Evolutionary conservation across 2,113 vertebrate species (phyloP).

Genomic region (Marcusenius ussheri): DNA sequence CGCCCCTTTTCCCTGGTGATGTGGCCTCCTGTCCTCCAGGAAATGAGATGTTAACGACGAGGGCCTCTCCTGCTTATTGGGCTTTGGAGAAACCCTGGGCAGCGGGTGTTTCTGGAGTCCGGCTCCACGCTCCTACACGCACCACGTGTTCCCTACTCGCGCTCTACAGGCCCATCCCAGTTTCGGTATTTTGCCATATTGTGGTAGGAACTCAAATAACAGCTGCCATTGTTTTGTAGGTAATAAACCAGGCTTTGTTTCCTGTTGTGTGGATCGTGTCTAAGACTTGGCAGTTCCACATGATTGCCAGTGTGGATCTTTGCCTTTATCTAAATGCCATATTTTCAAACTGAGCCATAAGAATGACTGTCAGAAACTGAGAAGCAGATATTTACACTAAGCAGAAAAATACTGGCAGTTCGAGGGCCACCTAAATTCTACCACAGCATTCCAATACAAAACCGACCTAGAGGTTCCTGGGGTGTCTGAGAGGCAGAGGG

Average conservation of each 20-base stretch:
- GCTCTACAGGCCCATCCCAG: neutral
- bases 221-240: neutral
- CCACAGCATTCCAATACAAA: neutral
- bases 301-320: neutral
- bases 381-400: neutral
- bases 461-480: neutral
- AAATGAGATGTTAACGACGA: constrained; percentile 24
- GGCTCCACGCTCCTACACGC: neutral
- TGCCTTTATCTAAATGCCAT: neutral
- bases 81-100: neutral
- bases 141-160: neutral
- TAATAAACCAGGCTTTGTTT: neutral
- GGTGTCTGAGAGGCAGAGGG: neutral
- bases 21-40: constrained; percentile 15
- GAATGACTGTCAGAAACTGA: neutral
- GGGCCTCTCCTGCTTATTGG: neutral
- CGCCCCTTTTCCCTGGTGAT: neutral
- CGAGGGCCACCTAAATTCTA: neutral
- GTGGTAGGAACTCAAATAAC: neutral
- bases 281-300: neutral
- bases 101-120: neutral
- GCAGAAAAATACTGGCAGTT: neutral
- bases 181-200: neutral
- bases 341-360: neutral
- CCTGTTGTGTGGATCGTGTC: neutral